Evolutionary conservation across 1,140 invertebrate genomes (phyloP).

Genomic region (Lasaia peninsularis): DNA sequence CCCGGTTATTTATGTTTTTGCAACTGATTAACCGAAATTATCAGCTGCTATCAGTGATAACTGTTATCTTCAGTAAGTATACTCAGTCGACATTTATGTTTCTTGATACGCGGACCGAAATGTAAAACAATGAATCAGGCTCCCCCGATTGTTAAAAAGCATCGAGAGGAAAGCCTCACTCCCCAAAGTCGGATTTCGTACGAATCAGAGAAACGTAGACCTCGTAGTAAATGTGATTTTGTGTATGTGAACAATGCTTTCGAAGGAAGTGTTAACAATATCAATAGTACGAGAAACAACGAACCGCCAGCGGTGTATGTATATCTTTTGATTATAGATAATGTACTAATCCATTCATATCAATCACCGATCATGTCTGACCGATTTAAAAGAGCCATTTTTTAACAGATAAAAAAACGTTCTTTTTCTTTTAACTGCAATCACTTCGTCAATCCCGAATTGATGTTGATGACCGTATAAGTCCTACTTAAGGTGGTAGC

Average conservation of each 20-base stretch:
- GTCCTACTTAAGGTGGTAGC: no score
- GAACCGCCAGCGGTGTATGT: slow-evolving; percentile 41
- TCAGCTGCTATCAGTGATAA: background rate
- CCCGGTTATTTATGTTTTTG: background rate
- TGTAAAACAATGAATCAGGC: background rate
- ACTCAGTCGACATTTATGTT: background rate
- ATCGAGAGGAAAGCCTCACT: background rate
- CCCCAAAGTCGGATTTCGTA: background rate
- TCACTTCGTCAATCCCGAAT: no score
- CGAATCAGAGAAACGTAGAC: background rate
- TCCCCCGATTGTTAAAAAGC: background rate
- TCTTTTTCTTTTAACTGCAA: no score
- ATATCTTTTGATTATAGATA: background rate
- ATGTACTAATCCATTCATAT: no score
- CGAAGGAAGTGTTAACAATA: slow-evolving; percentile 44
- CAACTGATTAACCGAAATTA: background rate
- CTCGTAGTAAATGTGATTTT: slow-evolving; percentile 35
- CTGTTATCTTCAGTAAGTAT: background rate
- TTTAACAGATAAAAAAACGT: no score
- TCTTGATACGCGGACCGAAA: background rate
- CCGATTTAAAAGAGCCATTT: no score
- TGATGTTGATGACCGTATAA: no score
- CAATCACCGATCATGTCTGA: no score
- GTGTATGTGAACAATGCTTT: slow-evolving; percentile 53
- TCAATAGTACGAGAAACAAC: slow-evolving; percentile 28